Conservation (phyloP, 1,140 invertebrate species). For the Apis dorsata region DNA sequence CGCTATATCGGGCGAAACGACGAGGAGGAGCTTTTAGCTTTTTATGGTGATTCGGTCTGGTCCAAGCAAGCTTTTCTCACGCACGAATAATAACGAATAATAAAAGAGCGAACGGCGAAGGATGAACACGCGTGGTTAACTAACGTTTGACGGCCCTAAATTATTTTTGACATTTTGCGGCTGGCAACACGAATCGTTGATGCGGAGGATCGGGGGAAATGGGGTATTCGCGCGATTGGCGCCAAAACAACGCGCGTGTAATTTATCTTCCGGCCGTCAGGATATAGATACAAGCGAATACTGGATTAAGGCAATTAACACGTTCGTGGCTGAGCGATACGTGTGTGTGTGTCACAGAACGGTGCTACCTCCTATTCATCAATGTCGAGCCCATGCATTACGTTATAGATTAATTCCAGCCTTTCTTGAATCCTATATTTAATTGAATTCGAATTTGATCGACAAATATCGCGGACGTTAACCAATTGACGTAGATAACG, state of each 20-base stretch:
- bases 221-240: constrained; percentile 28
- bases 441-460: not conserved
- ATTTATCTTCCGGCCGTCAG: constrained; percentile 44
- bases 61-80: too few species aligned
- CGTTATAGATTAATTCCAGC: constrained; percentile 28
- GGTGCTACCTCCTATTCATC: constrained; percentile 27
- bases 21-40: constrained; percentile 11
- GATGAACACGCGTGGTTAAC: not conserved
- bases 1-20: not conserved
- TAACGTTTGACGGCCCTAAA: not conserved
- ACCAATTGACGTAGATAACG: too few species aligned
- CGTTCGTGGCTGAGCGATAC: constrained; percentile 9
- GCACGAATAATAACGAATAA: too few species aligned
- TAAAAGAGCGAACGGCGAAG: not conserved
- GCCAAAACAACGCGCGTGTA: constrained; percentile 22
- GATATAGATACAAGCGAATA: constrained; percentile 47
- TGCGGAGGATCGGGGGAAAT: constrained; percentile 6
- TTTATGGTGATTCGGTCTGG: not conserved
- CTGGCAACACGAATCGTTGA: not conserved
- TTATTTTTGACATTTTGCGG: constrained; percentile 26
- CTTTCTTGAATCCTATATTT: not conserved
- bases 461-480: not conserved
- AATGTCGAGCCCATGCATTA: constrained; percentile 14
- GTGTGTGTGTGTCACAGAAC: constrained; percentile 3
- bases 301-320: constrained; percentile 51